These are phyloP conservation scores for Kryptolebias ocellatus DNA, from an alignment of 2,797 vertebrate species.

Conservation along the genomic window DNA sequence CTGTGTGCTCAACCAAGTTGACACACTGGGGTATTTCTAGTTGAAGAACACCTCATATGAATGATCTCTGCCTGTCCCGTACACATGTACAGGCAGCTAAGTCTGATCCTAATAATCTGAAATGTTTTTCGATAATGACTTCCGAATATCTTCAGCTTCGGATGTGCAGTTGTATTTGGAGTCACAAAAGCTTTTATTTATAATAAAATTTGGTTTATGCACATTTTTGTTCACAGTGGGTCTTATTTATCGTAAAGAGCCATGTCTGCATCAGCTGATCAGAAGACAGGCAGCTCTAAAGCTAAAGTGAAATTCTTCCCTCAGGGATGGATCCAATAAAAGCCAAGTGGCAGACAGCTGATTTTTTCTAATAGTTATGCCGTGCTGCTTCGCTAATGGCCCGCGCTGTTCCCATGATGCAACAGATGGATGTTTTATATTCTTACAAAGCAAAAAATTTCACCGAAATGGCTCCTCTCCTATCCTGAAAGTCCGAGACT, in stretches of 20 bases:
- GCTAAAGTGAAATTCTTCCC: slow-evolving; percentile 4
- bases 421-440: slow-evolving; percentile 15
- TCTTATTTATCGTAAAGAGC: slow-evolving; percentile 4
- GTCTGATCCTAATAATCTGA: not conserved
- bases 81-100: not conserved
- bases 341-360: slow-evolving; percentile 5
- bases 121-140: not conserved
- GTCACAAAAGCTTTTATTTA: slow-evolving; percentile 9
- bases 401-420: slow-evolving; percentile 4
- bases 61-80: not conserved
- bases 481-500: slow-evolving; percentile 15
- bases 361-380: slow-evolving; percentile 7
- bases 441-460: slow-evolving; percentile 25
- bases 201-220: slow-evolving; percentile 1
- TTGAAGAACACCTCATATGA: not conserved
- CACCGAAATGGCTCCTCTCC: not conserved
- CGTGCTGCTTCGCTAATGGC: slow-evolving; percentile 8
- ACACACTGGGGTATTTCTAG: not conserved
- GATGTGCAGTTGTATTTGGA: slow-evolving; percentile 3
- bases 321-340: slow-evolving; percentile 13
- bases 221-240: not conserved
- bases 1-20: not conserved
- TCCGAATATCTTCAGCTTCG: not conserved
- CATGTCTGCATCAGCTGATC: slow-evolving; percentile 21
- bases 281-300: slow-evolving; percentile 4